These are phyloP conservation scores for Polydesmus complanatus DNA, from an alignment of 2,888 invertebrate species.

Conservation along the genomic window DNA sequence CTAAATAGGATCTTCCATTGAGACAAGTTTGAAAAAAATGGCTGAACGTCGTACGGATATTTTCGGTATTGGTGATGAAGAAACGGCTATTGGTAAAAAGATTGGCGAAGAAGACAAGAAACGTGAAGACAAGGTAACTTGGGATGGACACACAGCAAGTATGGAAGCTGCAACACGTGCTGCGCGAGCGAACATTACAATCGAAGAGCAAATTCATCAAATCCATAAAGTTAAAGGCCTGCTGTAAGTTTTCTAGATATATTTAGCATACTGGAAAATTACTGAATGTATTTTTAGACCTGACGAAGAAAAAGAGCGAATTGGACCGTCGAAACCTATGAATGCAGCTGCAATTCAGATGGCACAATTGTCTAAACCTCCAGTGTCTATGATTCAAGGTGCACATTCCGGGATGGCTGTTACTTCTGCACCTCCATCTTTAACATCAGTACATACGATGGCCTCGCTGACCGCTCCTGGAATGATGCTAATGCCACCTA, in stretches of 20 bases:
- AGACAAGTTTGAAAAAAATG: slow-evolving; percentile 83
- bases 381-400: slow-evolving; percentile 30
- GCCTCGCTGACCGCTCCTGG: slow-evolving; percentile 21
- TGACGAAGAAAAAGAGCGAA: slow-evolving; percentile 93
- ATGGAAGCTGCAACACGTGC: slow-evolving; percentile 91
- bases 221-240: slow-evolving; percentile 93
- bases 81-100: slow-evolving; percentile 98
- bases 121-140: slow-evolving; percentile 78
- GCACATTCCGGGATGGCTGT: slow-evolving; percentile 19
- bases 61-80: slow-evolving; percentile 97
- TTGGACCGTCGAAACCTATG: slow-evolving; percentile 49
- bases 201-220: slow-evolving; percentile 93
- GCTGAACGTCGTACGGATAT: slow-evolving; percentile 99
- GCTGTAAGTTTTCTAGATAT: slow-evolving; percentile 34
- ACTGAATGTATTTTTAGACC: slow-evolving; percentile 37
- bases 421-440: slow-evolving; percentile 18
- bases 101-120: slow-evolving; percentile 75
- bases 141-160: slow-evolving; percentile 96
- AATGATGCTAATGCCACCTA: slow-evolving; percentile 29
- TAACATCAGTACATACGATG: slow-evolving; percentile 21
- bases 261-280: background rate
- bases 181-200: slow-evolving; percentile 83
- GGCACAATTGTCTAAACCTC: slow-evolving; percentile 37
- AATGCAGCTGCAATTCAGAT: slow-evolving; percentile 2
- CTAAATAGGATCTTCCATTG: slow-evolving; percentile 70